Evolutionary conservation across 2,888 invertebrate genomes (phyloP).

Genomic region (Eupsilia transversa): DNA sequence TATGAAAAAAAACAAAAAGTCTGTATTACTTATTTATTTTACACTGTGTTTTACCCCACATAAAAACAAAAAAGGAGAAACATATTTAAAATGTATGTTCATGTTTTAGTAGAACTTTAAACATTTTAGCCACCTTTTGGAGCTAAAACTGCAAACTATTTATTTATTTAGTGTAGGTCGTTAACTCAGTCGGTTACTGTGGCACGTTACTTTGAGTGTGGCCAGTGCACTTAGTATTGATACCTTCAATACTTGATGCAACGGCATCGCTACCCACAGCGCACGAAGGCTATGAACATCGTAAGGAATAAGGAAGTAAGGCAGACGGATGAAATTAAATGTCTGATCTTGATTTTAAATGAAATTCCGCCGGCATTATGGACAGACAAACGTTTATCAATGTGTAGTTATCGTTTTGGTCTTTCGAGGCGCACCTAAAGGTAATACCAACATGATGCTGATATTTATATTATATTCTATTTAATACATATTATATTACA

Average conservation of each 20-base stretch:
- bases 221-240: slow-evolving; percentile 44
- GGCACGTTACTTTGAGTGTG: slow-evolving; percentile 36
- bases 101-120: not conserved
- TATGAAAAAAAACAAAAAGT: no score
- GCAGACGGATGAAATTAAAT: not conserved
- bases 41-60: no score
- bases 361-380: not conserved
- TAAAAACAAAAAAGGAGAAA: no score
- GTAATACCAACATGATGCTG: accelerated
- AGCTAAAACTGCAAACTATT: not conserved
- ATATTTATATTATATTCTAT: not conserved
- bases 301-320: slow-evolving; percentile 25
- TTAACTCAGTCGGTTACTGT: slow-evolving; percentile 40
- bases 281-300: slow-evolving; percentile 11
- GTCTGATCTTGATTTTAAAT: not conserved
- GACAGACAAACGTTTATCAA: not conserved
- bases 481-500: no score
- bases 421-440: not conserved
- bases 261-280: slow-evolving; percentile 7
- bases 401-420: not conserved
- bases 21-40: no score
- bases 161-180: slow-evolving; percentile 39
- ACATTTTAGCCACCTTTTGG: not conserved
- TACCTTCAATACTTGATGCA: slow-evolving; percentile 44
- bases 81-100: no score